Evolutionary conservation across 2,113 vertebrate species (phyloP), one percentile per base, ranked within the genome.

Genomic region (Scortum barcoo): DNA sequence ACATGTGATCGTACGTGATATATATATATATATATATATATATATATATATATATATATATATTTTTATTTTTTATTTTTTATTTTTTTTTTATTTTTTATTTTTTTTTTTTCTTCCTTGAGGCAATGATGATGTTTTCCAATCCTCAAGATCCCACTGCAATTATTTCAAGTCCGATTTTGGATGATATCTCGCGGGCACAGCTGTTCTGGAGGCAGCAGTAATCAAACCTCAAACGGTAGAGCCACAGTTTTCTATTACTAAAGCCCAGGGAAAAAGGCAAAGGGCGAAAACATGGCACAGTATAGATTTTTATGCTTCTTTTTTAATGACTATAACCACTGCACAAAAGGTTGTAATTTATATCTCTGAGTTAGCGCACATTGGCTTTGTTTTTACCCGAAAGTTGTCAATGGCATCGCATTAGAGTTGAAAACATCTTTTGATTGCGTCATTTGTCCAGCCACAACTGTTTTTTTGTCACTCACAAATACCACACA

Each of bases 131-230:
- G 60, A 81, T 53, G 65, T 72, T 16, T 22, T 42, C 16, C 28
- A 28, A 53, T 76, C 14, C 9, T 10, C 48, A 13, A 40, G 12
- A 74, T 74, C 48, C 48, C 60, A 48, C 42, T 30, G 26, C 46
- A 73, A 74, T 84, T 75, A 79, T 65, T 40, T n/a, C 16, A 6
- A 10, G 40, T 82, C 44, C 1, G 38, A 72, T 85, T 82, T 48
- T 42, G 26, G 60, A 53, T 20, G 10, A 62, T 81, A 72, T 74
- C 44, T 74, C 19, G 0, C 22, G 51, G 73, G 60, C 42, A 46
- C 62, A 77, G 68, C 61, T 72, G 63, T 72, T 74, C 42, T 13
- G 78, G 51, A 67, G 53, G 78, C 33, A 38, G 42, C 36, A 38
- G 30, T 62, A 38, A 80, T 83, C 60, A 58, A 66, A 69, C 44